Evolutionary conservation across 2,888 invertebrate species (phyloP), one percentile per base, ranked within the genome.

Genomic region (Amaurobius ferox): DNA sequence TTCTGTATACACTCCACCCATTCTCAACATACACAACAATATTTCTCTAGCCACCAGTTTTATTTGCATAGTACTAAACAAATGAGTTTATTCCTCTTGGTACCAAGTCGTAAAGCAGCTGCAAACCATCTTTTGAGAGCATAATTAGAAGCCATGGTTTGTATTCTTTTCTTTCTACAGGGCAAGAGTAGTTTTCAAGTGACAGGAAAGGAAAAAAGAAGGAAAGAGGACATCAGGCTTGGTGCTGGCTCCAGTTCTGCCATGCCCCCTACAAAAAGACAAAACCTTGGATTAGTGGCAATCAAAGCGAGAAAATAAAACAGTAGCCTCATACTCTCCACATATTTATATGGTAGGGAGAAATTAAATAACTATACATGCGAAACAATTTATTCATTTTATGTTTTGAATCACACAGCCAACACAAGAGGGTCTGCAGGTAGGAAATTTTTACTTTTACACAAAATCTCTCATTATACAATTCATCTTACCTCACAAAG

Each of bases 161-260:
- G 44, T 67, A 55, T 77, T 70, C 44, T 62, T 55, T 72, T 32
- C 67, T 76, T 80, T 80, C 80, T 80, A 76, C 71, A 77, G 81
- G 77, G 73, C 40, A 68, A 71, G 23, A 5, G 55, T 19, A 64
- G 68, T 78, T 44, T 62, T 79, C 73, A 66, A 77, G 67, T 67
- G 71, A 79, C 39, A 78, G 55, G 79, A 55, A 71, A 77, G 73
- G 71, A 28, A 72, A 68, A 35, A 32, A 23, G 48, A 64, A 68
- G 55, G 48, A 73, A 73, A 74, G 29, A 71, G 19, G 16, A 30
- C 70, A 74, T 87, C 83, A 87, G 61, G 83, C 83, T 32, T 83
- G 87, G 71, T 87, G 87, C 13, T 39, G 79, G 66, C 87, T 83
- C 87, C 87, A 87, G 44, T 55, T 87, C 62, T 83, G 83, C 87